These are phyloP conservation scores for Liasis olivaceus DNA, from an alignment of 2,797 vertebrate species.

Conservation along the genomic window DNA sequence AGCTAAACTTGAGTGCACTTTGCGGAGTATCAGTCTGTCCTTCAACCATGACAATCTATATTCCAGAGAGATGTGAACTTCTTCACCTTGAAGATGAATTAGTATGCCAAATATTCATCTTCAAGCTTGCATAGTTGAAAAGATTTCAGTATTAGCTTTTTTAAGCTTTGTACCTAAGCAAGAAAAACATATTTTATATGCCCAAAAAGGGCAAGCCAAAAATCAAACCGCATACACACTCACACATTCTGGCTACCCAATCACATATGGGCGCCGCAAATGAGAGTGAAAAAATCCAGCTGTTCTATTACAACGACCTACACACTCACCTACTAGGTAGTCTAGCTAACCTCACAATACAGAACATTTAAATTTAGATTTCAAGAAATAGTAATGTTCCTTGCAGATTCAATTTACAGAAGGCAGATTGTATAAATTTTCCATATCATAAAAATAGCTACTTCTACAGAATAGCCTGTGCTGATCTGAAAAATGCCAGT, in stretches of 20 bases:
- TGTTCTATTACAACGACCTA: background rate
- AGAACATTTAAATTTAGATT: background rate
- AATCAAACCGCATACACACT: background rate
- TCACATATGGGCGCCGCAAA: background rate
- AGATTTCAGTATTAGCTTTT: background rate
- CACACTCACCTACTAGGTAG: background rate
- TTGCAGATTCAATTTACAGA: background rate
- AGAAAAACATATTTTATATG: background rate
- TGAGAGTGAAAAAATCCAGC: background rate
- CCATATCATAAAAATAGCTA: background rate
- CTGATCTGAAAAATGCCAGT: background rate
- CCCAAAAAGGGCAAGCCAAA: background rate
- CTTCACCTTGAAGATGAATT: background rate
- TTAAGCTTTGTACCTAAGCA: background rate
- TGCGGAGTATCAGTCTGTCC: too few species aligned
- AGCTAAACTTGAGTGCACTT: background rate
- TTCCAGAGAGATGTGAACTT: background rate
- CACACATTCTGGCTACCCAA: background rate
- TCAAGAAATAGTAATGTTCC: background rate
- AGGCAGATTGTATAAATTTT: background rate
- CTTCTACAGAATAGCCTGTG: constrained; percentile 1
- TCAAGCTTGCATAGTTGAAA: background rate
- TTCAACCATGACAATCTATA: background rate
- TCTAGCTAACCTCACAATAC: background rate
- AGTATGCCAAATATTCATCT: background rate